These are phyloP conservation scores for Macrostomum lignano DNA, from an alignment of 1,140 invertebrate species.

Conservation along the genomic window DNA sequence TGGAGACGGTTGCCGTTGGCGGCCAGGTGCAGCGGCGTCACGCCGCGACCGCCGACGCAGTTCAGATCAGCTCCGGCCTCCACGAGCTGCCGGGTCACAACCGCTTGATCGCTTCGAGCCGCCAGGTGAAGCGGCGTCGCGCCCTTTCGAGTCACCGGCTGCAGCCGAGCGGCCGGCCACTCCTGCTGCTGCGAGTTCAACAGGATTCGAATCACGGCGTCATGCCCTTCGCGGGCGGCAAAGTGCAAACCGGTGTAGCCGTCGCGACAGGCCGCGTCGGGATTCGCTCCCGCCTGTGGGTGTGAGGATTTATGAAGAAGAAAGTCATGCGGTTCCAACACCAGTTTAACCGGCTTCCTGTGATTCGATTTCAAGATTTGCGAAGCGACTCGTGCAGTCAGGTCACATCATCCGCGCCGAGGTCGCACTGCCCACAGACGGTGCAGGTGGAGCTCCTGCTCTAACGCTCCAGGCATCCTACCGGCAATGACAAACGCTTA, in stretches of 20 bases:
- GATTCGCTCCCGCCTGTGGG: slow-evolving; percentile 31
- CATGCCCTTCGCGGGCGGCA: slow-evolving; percentile 71
- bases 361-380: too few relatives aligned
- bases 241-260: slow-evolving; percentile 92
- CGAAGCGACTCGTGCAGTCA: too few relatives aligned
- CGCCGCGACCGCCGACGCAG: slow-evolving; percentile 41
- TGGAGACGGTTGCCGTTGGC: slow-evolving; percentile 94
- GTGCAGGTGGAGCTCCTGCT: too few relatives aligned
- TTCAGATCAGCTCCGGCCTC: slow-evolving; percentile 68
- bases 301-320: too few relatives aligned
- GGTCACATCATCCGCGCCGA: slow-evolving; percentile 70
- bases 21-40: slow-evolving; percentile 74
- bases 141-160: slow-evolving; percentile 86
- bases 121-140: slow-evolving; percentile 91
- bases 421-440: neutral
- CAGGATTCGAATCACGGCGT: slow-evolving; percentile 71
- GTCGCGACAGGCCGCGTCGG: slow-evolving; percentile 31
- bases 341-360: too few relatives aligned
- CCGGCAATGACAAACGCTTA: slow-evolving; percentile 44
- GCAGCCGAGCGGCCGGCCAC: slow-evolving; percentile 71
- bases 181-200: slow-evolving; percentile 48
- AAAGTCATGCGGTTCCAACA: too few relatives aligned
- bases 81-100: slow-evolving; percentile 63
- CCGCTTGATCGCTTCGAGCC: slow-evolving; percentile 88
- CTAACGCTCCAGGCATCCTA: too few relatives aligned